Conservation (phyloP, 1,140 invertebrate genomes). For the Lithobius niger region DNA sequence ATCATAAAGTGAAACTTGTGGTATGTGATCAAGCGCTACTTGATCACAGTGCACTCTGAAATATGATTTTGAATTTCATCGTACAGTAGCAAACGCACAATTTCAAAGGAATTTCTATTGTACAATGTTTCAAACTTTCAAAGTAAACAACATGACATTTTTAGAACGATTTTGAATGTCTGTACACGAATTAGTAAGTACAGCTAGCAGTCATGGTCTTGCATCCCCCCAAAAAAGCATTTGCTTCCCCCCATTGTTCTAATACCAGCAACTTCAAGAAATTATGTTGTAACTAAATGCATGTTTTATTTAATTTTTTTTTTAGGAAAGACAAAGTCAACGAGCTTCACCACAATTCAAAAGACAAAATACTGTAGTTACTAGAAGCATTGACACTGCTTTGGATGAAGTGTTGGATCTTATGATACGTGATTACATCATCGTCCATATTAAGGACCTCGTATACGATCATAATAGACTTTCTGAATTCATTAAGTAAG, state of each 20-base stretch:
- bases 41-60: too few relatives aligned
- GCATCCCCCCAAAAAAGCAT: not conserved
- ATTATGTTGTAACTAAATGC: not conserved
- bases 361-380: slow-evolving; percentile 43
- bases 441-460: slow-evolving; percentile 54
- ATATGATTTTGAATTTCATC: too few relatives aligned
- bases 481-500: slow-evolving; percentile 34
- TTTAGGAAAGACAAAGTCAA: not conserved
- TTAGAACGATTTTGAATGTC: too few relatives aligned
- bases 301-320: slow-evolving; percentile 1
- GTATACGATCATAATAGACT: slow-evolving; percentile 40
- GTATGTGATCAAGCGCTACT: too few relatives aligned
- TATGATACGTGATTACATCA: slow-evolving; percentile 60
- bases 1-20: too few relatives aligned
- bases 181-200: not conserved
- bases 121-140: too few relatives aligned
- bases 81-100: too few relatives aligned
- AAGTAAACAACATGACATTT: too few relatives aligned
- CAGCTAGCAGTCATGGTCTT: not conserved
- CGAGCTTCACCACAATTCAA: not conserved
- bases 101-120: too few relatives aligned
- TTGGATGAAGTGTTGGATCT: slow-evolving; percentile 69
- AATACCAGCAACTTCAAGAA: not conserved
- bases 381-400: slow-evolving; percentile 63
- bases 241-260: not conserved